phyloP scores from a whole-genome alignment of 1,140 invertebrate genomes.

The Diachasma alloeum region DNA sequence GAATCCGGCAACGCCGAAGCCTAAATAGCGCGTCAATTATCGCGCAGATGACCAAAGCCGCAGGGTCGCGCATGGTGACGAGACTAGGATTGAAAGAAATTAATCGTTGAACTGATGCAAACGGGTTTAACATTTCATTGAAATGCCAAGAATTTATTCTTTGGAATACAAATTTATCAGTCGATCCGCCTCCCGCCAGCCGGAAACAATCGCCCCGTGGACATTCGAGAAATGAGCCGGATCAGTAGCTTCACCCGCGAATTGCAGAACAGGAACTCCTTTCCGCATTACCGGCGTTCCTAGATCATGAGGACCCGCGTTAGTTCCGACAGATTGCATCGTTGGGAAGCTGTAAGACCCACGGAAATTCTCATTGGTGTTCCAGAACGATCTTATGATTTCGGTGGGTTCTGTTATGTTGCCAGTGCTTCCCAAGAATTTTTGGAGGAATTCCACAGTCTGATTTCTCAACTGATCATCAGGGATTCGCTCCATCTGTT shows the following conservation, averaged over 20 bases:
- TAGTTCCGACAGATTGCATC: constrained; percentile 59
- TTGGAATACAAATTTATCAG: constrained; percentile 52
- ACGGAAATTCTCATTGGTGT: constrained; percentile 71
- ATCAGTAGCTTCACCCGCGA: constrained; percentile 79
- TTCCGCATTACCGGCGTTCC: constrained; percentile 46
- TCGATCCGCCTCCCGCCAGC: constrained; percentile 80
- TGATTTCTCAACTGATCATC: constrained; percentile 62
- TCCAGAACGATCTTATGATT: constrained; percentile 69
- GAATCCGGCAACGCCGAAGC: no score
- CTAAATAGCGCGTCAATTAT: no score
- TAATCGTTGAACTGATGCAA: no score
- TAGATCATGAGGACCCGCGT: constrained; percentile 38
- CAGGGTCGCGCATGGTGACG: no score
- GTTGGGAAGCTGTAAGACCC: constrained; percentile 77
- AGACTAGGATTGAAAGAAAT: no score
- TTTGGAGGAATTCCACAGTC: constrained; percentile 62
- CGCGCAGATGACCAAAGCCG: no score
- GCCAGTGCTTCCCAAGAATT: constrained; percentile 60
- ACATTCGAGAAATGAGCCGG: constrained; percentile 76
- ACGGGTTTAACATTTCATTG: no score
- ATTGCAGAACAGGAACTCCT: constrained; percentile 65
- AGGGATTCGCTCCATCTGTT: constrained; percentile 67
- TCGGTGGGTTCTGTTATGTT: constrained; percentile 65
- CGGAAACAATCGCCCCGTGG: constrained; percentile 82
- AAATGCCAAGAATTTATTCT: not conserved